A percentile compares a stretch with the other conserved stretches of the same genome.
Conservation (phyloP, 2,888 invertebrate genomes). For the Epistrophe grossulariae region DNA sequence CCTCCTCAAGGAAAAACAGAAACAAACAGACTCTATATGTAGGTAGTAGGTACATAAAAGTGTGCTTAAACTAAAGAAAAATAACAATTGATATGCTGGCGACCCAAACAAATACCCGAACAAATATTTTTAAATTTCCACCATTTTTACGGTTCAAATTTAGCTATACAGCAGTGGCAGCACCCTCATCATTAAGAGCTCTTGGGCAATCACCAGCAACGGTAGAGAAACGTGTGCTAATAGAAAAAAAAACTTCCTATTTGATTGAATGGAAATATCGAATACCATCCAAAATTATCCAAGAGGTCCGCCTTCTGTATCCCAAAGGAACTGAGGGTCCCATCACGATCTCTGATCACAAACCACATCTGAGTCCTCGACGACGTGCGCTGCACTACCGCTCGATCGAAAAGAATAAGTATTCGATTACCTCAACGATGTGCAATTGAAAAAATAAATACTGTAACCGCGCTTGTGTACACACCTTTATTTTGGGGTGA, state of each 20-base stretch:
- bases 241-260: slow-evolving; percentile 17
- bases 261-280: slow-evolving; percentile 52
- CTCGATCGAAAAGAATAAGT: slow-evolving; percentile 36
- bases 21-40: slow-evolving; percentile 42
- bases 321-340: slow-evolving; percentile 30
- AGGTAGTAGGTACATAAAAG: slow-evolving; percentile 50
- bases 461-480: slow-evolving; percentile 42
- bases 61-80: slow-evolving; percentile 37
- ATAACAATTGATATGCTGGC: slow-evolving; percentile 63
- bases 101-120: slow-evolving; percentile 63
- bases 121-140: slow-evolving; percentile 69
- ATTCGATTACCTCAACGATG: slow-evolving; percentile 66
- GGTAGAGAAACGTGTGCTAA: slow-evolving; percentile 33
- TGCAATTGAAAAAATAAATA: slow-evolving; percentile 14
- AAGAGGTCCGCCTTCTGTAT: slow-evolving; percentile 59
- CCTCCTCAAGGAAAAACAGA: slow-evolving; percentile 36
- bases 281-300: slow-evolving; percentile 51
- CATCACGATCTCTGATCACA: slow-evolving; percentile 61
- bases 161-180: slow-evolving; percentile 10
- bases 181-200: slow-evolving; percentile 67
- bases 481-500: slow-evolving; percentile 31
- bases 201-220: slow-evolving; percentile 60
- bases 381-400: neutral
- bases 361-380: slow-evolving; percentile 46
- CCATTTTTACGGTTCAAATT: slow-evolving; percentile 64